Conservation (phyloP, 2,113 vertebrate species). For the Tinamus guttatus region DNA sequence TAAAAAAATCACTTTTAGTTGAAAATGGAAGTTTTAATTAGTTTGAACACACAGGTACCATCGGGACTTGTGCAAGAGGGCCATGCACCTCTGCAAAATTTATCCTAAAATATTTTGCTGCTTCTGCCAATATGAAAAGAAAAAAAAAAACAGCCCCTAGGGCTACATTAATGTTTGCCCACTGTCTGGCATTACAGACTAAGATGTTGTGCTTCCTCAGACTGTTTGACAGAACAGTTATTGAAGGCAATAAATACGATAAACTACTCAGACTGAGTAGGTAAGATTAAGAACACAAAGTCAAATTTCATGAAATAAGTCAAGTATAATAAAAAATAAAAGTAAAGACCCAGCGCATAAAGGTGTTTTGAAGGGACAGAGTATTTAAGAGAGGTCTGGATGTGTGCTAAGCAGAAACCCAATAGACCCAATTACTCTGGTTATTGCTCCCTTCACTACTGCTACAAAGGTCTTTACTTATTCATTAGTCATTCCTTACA, state of each 20-base stretch:
- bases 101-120: background rate
- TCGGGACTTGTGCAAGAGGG: background rate
- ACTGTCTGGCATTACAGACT: background rate
- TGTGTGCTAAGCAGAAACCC: slow-evolving; percentile 40
- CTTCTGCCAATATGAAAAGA: background rate
- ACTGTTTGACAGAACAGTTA: background rate
- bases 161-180: background rate
- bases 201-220: background rate
- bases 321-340: slow-evolving; percentile 18
- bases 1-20: background rate
- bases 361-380: slow-evolving; percentile 43
- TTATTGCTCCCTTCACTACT: background rate
- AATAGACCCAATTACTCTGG: slow-evolving; percentile 12
- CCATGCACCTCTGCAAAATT: background rate
- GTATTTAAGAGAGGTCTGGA: slow-evolving; percentile 1
- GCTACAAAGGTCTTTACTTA: background rate
- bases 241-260: slow-evolving; percentile 17
- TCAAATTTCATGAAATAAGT: slow-evolving; percentile 61
- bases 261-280: slow-evolving; percentile 49
- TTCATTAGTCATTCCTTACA: slow-evolving; percentile 53
- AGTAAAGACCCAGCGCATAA: background rate
- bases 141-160: background rate
- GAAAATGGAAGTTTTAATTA: background rate
- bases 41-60: background rate
- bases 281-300: slow-evolving; percentile 65